Evolutionary conservation across 2,888 invertebrate species (phyloP), one percentile per base, ranked within the genome.

Genomic region (Rhagonycha lutea): DNA sequence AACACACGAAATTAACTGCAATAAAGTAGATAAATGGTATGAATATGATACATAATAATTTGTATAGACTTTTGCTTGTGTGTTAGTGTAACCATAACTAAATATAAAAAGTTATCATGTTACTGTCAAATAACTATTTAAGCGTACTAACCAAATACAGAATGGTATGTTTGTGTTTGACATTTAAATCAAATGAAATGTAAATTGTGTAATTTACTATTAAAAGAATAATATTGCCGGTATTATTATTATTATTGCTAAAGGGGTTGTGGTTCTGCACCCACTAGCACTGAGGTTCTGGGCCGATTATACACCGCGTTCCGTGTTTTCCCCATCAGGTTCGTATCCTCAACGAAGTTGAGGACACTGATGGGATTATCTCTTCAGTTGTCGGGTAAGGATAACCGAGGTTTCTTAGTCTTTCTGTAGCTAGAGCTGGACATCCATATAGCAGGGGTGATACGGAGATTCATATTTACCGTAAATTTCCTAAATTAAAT

Each of bases 151-250:
- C 23, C 62, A 75, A 74, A 72, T 75, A 63, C 72, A 60, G 65
- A 71, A 60, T 29, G 68, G 68, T 72, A 61, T 68, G 47, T 72
- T 68, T 75, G 75, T 72, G 69, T 69, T 60, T 75, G 75, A 75
- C 75, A 68, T 74, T 47, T 47, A n/a, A 47, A 47, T 47, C 47
- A 47, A 47, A 47, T 47, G 47, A 47, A 47, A 47, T 47, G 47
- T n/a, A 47, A 47, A 47, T 47, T 47, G 47, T 47, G n/a, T n/a
- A 47, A n/a, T n/a, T 28, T 47, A 47, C 47, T 47, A 47, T 47
- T 47, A 47, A n/a, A 47, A 18, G n/a, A 47, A 47, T n/a, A 47
- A 7, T 47, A 47, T 47, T 47, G 7, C n/a, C 47, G 5, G 7
- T 2, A 47, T 26, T 7, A n/a, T 47, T 2, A 47, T 26, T 7